A percentile compares a stretch with the other conserved stretches of the same genome.
Evolutionary conservation across 2,113 vertebrate genomes (phyloP).

Genomic region (Pituophis catenifer): DNA sequence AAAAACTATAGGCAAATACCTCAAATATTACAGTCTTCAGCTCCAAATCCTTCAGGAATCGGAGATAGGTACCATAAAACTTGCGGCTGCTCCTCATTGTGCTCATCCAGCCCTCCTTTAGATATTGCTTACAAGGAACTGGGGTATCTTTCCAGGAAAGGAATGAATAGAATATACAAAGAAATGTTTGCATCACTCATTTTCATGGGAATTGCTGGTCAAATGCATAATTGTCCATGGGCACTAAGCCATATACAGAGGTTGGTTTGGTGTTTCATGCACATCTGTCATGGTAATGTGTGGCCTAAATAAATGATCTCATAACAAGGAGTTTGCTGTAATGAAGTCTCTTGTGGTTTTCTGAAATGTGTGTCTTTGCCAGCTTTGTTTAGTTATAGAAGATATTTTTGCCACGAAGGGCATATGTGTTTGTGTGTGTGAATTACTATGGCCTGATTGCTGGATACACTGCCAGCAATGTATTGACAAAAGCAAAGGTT

Average conservation of each 20-base stretch:
- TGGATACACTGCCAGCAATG: neutral
- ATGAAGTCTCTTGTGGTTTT: neutral
- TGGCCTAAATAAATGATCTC: constrained; percentile 7
- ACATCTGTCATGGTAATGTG: neutral
- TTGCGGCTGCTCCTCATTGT: neutral
- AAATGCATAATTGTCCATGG: neutral
- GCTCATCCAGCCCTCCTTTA: neutral
- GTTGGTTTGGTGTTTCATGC: neutral
- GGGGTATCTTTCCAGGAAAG: neutral
- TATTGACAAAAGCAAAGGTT: neutral
- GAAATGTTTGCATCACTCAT: neutral
- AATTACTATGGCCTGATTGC: neutral
- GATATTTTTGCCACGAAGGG: neutral
- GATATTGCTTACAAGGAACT: neutral
- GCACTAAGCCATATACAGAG: neutral
- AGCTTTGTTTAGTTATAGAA: neutral
- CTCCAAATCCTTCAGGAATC: neutral
- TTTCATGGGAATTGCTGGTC: neutral
- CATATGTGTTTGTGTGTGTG: neutral
- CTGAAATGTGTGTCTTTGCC: neutral
- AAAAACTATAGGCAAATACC: neutral
- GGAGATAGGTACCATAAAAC: neutral
- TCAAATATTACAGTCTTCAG: neutral
- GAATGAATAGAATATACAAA: neutral
- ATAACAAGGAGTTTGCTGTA: neutral